Conservation (phyloP, 2,888 invertebrate species). For the Meghimatium bilineatum region DNA sequence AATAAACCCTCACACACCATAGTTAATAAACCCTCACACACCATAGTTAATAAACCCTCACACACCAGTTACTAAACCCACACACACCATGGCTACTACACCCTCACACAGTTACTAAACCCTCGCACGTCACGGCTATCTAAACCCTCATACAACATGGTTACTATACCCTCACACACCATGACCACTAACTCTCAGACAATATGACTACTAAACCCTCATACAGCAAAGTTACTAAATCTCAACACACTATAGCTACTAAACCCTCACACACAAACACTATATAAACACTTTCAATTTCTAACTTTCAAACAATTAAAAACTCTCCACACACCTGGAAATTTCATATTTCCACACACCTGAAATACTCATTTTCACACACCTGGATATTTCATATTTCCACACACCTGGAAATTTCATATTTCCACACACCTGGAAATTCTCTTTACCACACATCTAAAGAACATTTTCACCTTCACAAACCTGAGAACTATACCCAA, state of each 20-base stretch:
- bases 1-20: too few relatives aligned
- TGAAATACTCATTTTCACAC: neutral
- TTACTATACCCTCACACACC: too few relatives aligned
- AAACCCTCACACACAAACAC: neutral
- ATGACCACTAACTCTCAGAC: too few relatives aligned
- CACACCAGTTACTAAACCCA: neutral
- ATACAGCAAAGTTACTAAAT: too few relatives aligned
- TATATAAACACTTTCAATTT: neutral
- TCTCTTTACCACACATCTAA: neutral
- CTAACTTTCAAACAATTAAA: neutral
- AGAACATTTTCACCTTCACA: neutral
- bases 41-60: neutral
- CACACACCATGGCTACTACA: neutral
- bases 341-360: neutral
- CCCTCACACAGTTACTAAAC: neutral
- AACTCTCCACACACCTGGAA: neutral
- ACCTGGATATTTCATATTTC: neutral
- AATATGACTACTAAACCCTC: too few relatives aligned
- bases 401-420: neutral
- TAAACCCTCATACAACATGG: too few relatives aligned
- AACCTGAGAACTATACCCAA: neutral
- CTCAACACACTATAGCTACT: too few relatives aligned
- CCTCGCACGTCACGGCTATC: too few relatives aligned
- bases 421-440: neutral
- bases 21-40: too few relatives aligned